A percentile compares a stretch with the other conserved stretches of the same genome.
Conservation (phyloP, 1,140 invertebrate genomes). For the Trichonephila clavipes region DNA sequence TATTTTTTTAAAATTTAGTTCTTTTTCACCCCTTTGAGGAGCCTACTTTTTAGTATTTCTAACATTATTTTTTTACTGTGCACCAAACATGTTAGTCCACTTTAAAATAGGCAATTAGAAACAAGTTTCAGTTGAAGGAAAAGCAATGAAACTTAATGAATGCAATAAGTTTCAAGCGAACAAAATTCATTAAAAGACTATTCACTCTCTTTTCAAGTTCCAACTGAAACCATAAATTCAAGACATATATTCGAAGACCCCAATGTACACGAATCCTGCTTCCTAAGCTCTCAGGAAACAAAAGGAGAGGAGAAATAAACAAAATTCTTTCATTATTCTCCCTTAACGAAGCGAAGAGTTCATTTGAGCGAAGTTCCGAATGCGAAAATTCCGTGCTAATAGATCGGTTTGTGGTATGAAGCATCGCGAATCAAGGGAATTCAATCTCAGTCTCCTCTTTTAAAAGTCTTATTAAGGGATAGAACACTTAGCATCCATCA, state of each 20-base stretch:
- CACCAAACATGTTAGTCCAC: neutral
- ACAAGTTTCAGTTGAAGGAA: neutral
- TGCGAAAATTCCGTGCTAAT: conserved; percentile 58
- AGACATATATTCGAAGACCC: conserved; percentile 24
- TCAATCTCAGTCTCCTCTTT: conserved; percentile 39
- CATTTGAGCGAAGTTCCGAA: conserved; percentile 42
- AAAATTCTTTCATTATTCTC: conserved; percentile 56
- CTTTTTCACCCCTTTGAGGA: too few relatives aligned
- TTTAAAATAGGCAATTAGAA: neutral
- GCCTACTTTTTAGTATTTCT: too few relatives aligned
- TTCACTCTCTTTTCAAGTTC: conserved; percentile 23
- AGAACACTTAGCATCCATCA: conserved; percentile 51
- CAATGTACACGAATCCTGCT: neutral
- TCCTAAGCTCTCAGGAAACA: neutral
- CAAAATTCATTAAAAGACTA: conserved; percentile 49
- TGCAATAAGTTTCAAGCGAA: neutral
- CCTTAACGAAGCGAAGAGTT: conserved; percentile 41
- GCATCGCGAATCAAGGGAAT: conserved; percentile 29
- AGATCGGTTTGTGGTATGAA: conserved; percentile 53
- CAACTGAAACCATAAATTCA: conserved; percentile 14
- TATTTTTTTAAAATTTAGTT: too few relatives aligned
- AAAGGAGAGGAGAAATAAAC: conserved; percentile 26
- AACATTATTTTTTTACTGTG: too few relatives aligned
- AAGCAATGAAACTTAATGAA: conserved; percentile 10
- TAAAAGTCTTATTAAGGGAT: conserved; percentile 54